Evolutionary conservation across 2,797 vertebrate genomes (phyloP), one percentile per base, ranked within the genome.

Genomic region (Alauda arvensis): DNA sequence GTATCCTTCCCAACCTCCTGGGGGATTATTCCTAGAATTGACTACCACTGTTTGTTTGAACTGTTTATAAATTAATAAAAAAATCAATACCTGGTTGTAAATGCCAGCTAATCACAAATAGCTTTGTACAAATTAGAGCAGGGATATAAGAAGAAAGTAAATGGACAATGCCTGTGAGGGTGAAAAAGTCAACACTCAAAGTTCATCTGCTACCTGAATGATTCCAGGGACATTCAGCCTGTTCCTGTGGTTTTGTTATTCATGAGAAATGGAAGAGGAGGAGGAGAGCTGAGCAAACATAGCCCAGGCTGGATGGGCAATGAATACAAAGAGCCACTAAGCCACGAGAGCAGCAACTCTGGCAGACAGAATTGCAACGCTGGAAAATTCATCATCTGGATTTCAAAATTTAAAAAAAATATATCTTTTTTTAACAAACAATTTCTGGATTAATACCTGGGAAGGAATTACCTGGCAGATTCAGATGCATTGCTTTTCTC

Each of bases 161-260:
- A 95, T 94, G 95, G 87, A 89, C 89, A 87, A 89, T 86, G 89
- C 71, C 84, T 76, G 28, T 17, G 90, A 94, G 93, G 87, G 91
- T 87, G 92, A 93, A 93, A 95, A 66, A 76, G 93, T 92, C 90
- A 88, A 60, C 68, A 94, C 31, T 34, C 60, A 93, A 95, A 93
- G 86, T 91, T 95, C 93, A 91, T 91, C 83, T 92, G 76, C 25
- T 52, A 87, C 25, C 34, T 88, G 94, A 90, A 71, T 25, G 43
- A 83, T 84, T 93, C 88, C 92, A 90, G 87, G 88, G 19, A 67
- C 26, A 78, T 72, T 87, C 75, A 28, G 80, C 68, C 75, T 77
- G 11, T 90, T 94, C 71, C 77, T 84, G 14, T 45, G 51, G 70
- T 95, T 96, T 95, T 94, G 90, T 92, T 95, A 96, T 95, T 96